A percentile compares a stretch with the other conserved stretches of the same genome.
Conservation (phyloP, 1,140 invertebrate genomes). For the Megalopta genalis region DNA sequence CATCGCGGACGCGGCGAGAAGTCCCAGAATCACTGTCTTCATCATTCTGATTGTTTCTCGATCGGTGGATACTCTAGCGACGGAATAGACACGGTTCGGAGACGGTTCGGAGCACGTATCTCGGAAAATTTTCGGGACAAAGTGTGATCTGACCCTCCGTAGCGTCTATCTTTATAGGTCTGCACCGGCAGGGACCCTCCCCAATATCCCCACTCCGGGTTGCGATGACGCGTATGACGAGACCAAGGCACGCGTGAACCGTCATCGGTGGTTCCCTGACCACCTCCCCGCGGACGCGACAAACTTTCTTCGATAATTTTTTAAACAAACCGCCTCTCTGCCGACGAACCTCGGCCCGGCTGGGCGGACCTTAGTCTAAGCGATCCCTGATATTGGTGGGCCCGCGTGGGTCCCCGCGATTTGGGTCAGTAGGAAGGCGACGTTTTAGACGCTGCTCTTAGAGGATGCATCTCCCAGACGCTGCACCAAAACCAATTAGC, state of each 20-base stretch:
- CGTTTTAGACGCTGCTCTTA: neutral
- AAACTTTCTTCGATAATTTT: slow-evolving; percentile 80
- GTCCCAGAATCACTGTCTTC: slow-evolving; percentile 68
- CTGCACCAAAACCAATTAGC: neutral
- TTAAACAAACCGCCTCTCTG: slow-evolving; percentile 75
- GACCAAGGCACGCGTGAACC: slow-evolving; percentile 40
- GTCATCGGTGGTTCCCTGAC: slow-evolving; percentile 47
- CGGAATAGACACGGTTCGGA: neutral
- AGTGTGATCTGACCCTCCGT: slow-evolving; percentile 75
- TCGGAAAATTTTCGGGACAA: slow-evolving; percentile 78
- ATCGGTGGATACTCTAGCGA: neutral
- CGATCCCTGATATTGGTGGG: slow-evolving; percentile 21
- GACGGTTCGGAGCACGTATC: slow-evolving; percentile 20
- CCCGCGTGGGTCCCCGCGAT: slow-evolving; percentile 47
- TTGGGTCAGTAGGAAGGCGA: slow-evolving; percentile 58
- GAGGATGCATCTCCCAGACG: neutral
- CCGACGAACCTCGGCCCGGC: neutral
- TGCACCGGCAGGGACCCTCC: slow-evolving; percentile 62
- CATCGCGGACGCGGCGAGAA: slow-evolving; percentile 67
- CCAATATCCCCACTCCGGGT: slow-evolving; percentile 53
- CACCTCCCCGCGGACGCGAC: slow-evolving; percentile 49
- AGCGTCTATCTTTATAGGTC: slow-evolving; percentile 78
- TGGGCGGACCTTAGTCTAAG: slow-evolving; percentile 60
- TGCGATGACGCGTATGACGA: slow-evolving; percentile 44
- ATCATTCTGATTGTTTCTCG: slow-evolving; percentile 63